These are phyloP conservation scores for Dasyurus viverrinus DNA, from an alignment of 2,113 vertebrate species.

Conservation along the genomic window DNA sequence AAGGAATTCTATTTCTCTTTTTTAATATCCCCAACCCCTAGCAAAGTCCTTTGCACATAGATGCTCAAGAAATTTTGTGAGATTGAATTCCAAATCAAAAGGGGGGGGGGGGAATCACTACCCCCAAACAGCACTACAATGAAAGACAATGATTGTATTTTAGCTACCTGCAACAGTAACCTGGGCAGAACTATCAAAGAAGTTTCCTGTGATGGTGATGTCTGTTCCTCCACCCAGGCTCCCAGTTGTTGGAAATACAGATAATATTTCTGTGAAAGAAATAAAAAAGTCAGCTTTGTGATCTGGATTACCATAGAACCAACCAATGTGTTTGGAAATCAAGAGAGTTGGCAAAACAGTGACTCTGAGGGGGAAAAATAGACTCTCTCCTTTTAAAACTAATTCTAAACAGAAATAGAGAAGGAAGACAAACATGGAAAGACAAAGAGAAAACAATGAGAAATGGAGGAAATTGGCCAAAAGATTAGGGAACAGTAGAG, in stretches of 20 bases:
- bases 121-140: accelerated
- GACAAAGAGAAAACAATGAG: not conserved
- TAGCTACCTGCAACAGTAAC: constrained; percentile 82
- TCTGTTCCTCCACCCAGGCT: constrained; percentile 81
- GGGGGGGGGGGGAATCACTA: not conserved
- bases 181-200: constrained; percentile 78
- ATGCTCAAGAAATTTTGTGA: not conserved
- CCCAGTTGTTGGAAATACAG: constrained; percentile 81
- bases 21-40: not conserved
- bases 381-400: not conserved
- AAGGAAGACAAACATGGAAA: constrained; percentile 10
- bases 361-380: not conserved
- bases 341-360: not conserved
- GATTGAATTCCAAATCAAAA: not conserved
- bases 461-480: not conserved
- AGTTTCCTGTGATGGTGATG: constrained; percentile 80
- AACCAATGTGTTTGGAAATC: constrained; percentile 18
- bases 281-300: constrained; percentile 42
- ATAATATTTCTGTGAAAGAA: constrained; percentile 77
- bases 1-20: not conserved
- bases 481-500: not conserved
- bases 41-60: not conserved
- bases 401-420: not conserved
- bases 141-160: constrained; percentile 11
- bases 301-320: constrained; percentile 41